These are phyloP conservation scores for Leucania comma DNA, from an alignment of 2,888 invertebrate species.

Conservation along the genomic window DNA sequence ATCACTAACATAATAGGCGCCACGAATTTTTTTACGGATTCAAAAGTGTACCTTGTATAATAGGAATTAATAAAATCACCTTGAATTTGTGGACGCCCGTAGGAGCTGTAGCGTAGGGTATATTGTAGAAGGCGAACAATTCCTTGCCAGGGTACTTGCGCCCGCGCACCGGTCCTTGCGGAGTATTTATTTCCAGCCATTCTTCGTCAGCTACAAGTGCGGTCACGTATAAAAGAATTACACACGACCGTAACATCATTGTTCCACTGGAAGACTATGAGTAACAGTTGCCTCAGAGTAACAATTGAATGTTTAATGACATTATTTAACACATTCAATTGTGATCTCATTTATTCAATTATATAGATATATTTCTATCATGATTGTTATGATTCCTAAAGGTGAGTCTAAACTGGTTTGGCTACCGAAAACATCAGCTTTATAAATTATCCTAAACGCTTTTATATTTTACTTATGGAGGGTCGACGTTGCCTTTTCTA, in stretches of 20 bases:
- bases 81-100: slow-evolving; percentile 61
- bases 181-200: slow-evolving; percentile 59
- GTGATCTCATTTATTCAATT: background rate
- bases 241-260: slow-evolving; percentile 1
- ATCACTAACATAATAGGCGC: too few relatives aligned
- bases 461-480: background rate
- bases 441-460: background rate
- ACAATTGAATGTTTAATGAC: background rate
- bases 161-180: slow-evolving; percentile 71
- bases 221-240: background rate
- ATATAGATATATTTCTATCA: background rate
- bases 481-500: background rate
- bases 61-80: background rate
- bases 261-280: background rate
- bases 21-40: too few relatives aligned
- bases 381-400: background rate
- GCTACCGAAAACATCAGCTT: background rate
- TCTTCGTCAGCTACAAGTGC: slow-evolving; percentile 13
- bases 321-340: background rate
- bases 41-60: background rate
- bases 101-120: slow-evolving; percentile 76
- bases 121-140: slow-evolving; percentile 70
- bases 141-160: slow-evolving; percentile 63
- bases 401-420: background rate
- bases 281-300: background rate